Percentiles rank a stretch among this genome's conserved stretches.
These are phyloP conservation scores for Mus caroli DNA, from an alignment of 2,797 vertebrate genomes.

Conservation along the genomic window DNA sequence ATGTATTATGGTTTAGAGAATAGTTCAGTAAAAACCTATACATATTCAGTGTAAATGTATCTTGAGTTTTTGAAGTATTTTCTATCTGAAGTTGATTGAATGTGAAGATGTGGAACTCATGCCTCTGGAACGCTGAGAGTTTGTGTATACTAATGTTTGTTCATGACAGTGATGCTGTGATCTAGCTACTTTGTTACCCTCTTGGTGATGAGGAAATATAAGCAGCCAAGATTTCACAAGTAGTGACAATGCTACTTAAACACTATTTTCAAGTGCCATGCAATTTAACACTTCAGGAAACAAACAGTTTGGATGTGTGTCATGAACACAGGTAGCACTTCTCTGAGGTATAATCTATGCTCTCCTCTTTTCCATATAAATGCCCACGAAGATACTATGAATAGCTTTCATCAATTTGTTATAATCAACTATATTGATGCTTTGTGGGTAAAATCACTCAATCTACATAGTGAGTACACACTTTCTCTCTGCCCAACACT, in stretches of 20 bases:
- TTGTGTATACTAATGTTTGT: not conserved
- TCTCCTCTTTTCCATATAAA: not conserved
- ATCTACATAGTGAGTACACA: not conserved
- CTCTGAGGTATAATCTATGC: not conserved
- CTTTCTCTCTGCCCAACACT: not conserved
- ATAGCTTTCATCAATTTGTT: not conserved
- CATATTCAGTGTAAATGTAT: not conserved
- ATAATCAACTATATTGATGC: not conserved
- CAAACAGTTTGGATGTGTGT: not conserved
- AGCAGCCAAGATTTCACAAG: not conserved
- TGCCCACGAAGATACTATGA: not conserved
- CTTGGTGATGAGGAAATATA: conserved; percentile 14
- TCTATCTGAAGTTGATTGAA: not conserved
- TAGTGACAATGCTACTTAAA: not conserved
- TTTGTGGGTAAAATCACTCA: not conserved
- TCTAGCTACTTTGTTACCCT: not conserved
- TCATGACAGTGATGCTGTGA: not conserved
- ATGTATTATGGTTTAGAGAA: not conserved
- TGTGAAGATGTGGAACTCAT: not conserved
- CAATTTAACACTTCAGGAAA: not conserved
- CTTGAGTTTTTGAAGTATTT: not conserved
- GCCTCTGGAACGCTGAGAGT: not conserved
- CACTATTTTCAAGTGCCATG: not conserved
- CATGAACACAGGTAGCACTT: not conserved
- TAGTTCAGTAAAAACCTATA: not conserved